Percentiles rank a stretch among this genome's conserved stretches.
Conservation (phyloP, 2,113 vertebrate species). For the Gavia stellata region DNA sequence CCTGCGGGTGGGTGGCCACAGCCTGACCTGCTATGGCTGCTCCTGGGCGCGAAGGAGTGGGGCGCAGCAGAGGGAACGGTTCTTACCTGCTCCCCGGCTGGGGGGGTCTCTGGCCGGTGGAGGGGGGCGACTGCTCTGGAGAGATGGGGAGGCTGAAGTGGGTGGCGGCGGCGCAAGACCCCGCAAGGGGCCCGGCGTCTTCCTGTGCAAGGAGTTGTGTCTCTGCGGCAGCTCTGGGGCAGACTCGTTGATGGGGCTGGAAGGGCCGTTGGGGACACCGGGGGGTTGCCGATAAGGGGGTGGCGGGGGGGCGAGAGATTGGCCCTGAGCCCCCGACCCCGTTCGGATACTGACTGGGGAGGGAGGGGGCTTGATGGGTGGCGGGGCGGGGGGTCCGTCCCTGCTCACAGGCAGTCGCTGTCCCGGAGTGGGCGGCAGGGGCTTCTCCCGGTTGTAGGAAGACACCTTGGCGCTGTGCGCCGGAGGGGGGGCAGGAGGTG, state of each 20-base stretch:
- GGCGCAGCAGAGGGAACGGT: rapidly evolving
- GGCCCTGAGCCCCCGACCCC: conserved; percentile 67
- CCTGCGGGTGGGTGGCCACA: rapidly evolving
- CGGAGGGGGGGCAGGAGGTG: conserved; percentile 65
- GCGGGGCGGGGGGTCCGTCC: conserved; percentile 72
- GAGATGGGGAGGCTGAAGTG: conserved; percentile 68
- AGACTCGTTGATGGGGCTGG: conserved; percentile 76
- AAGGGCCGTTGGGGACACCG: conserved; percentile 82
- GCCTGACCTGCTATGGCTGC: background rate
- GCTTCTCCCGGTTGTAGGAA: conserved; percentile 75
- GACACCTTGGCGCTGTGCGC: conserved; percentile 65
- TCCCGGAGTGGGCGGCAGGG: conserved; percentile 77
- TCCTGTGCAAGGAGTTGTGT: conserved; percentile 93
- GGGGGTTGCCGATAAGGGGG: conserved; percentile 88
- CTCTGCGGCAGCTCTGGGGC: conserved; percentile 93
- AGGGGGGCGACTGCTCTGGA: conserved; percentile 74
- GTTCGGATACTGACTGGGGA: conserved; percentile 76
- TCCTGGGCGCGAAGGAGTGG: rapidly evolving
- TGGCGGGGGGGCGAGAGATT: conserved; percentile 77
- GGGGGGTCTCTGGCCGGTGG: conserved; percentile 80
- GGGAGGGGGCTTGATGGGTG: conserved; percentile 74
- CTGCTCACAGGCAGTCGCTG: conserved; percentile 71
- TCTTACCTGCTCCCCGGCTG: conserved; percentile 79
- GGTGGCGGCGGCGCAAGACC: conserved; percentile 74
- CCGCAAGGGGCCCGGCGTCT: conserved; percentile 65